These are phyloP conservation scores for Phocides pigmalion DNA, from an alignment of 1,140 invertebrate species.

Conservation along the genomic window DNA sequence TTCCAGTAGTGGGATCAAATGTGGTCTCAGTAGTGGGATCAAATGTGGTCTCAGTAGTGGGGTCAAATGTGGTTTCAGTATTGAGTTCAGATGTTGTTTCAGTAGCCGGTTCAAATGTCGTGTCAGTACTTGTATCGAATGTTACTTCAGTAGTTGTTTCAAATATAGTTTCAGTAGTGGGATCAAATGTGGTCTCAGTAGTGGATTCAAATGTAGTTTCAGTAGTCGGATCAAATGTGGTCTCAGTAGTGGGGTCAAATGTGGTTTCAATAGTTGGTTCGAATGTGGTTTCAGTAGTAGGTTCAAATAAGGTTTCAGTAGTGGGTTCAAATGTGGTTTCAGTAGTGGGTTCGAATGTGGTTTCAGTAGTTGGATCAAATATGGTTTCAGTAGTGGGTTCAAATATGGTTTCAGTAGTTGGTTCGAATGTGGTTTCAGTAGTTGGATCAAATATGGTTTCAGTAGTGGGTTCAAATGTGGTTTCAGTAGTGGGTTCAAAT, in stretches of 20 bases:
- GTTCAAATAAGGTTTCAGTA: background rate
- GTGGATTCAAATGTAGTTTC: background rate
- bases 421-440: background rate
- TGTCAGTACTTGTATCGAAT: background rate
- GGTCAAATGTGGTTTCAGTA: background rate
- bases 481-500: no score
- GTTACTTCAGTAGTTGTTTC: background rate
- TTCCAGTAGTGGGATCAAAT: background rate
- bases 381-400: background rate
- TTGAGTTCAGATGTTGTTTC: no score
- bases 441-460: no score
- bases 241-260: background rate
- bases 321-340: background rate
- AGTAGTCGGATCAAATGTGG: background rate
- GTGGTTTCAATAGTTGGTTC: background rate
- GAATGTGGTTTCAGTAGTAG: background rate
- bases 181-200: background rate
- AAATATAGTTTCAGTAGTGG: conserved; percentile 2
- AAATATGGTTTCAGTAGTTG: background rate
- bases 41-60: no score
- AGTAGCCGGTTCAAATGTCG: background rate
- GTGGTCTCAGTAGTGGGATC: background rate
- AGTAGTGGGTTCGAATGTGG: background rate
- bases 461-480: background rate
- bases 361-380: background rate